Base-by-base conservation (phyloP, 92 coral and sea anemone genomes). In the Bergia puertoricense region DNA sequence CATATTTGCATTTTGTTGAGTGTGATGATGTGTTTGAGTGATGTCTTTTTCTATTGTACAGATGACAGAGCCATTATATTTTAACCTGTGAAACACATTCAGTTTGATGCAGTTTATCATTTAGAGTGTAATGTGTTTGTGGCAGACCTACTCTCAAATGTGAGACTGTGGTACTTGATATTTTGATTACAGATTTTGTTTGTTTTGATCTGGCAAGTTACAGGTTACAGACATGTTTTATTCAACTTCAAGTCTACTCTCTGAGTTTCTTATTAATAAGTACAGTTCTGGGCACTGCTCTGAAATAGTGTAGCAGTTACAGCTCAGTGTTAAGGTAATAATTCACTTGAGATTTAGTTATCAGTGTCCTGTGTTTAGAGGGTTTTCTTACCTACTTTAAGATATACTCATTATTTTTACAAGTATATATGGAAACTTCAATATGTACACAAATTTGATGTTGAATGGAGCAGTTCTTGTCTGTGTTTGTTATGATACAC, bases 1-100 rank as follows among this genome's bases (percentile, higher is more conserved):
- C 45, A 41, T 81, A 84, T 84, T 84, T 84, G 87, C 87, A 84
- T 84, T 84, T 72, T 84, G 68, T 46, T 84, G 78, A 71, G n/a
- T 23, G 6, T 84, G 87, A 38, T 82, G 54, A 43, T 79, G 72
- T 57, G 46, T 72, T 46, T 46, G 44, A 83, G 59, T 23, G 13
- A 80, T 68, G 20, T 82, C 3, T 40, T 20, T 82, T 45, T 84
- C 23, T 56, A 71, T 68, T 84, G 65, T 18, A 84, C 87, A 30
- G 30, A 84, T 14, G 46, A 83, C 86, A 68, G 38, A 59, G 48
- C 20, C 40, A 22, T 66, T 22, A 43, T 38, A 39, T 8, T 78
- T 78, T n/a, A 23, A 20, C 37, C 45, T 30, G 66, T 14, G 43
- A 23, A 44, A n/a, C 15, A 13, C 37, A 36, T 11, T 41, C 7